Conservation (phyloP, 2,113 vertebrate genomes). For the Cryptoleucopteryx plumbea region DNA sequence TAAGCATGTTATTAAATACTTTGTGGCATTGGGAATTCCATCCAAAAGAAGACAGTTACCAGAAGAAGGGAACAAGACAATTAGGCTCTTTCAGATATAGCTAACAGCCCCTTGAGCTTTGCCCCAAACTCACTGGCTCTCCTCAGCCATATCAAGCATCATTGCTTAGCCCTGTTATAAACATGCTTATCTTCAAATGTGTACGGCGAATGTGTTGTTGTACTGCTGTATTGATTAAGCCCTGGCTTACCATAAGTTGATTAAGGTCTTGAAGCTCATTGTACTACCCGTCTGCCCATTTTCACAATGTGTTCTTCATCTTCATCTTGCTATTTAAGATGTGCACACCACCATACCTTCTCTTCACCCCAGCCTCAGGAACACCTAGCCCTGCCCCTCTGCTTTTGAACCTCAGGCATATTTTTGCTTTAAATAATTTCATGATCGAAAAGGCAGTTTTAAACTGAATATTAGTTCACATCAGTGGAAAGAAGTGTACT, state of each 20-base stretch:
- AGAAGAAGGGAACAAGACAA: neutral
- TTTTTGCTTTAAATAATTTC: neutral
- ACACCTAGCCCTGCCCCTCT: neutral
- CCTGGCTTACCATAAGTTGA: neutral
- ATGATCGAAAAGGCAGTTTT: neutral
- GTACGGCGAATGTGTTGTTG: neutral
- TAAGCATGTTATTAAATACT: conserved; percentile 15
- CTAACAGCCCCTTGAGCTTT: neutral
- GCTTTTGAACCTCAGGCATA: neutral
- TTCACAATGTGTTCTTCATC: neutral
- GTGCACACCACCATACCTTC: neutral
- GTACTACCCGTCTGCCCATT: neutral
- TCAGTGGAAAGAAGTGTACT: neutral
- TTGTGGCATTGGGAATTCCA: neutral
- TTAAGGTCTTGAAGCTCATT: neutral
- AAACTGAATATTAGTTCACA: neutral
- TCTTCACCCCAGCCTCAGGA: neutral
- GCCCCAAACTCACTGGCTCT: neutral
- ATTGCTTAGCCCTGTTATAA: neutral
- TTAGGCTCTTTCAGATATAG: neutral
- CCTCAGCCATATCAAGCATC: neutral
- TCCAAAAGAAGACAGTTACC: conserved; percentile 12
- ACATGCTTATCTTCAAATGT: neutral
- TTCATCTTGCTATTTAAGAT: neutral
- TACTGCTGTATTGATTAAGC: neutral